A percentile compares a stretch with the other conserved stretches of the same genome.
These are phyloP conservation scores for Nomada ruficornis DNA, from an alignment of 2,888 invertebrate genomes.

Conservation along the genomic window DNA sequence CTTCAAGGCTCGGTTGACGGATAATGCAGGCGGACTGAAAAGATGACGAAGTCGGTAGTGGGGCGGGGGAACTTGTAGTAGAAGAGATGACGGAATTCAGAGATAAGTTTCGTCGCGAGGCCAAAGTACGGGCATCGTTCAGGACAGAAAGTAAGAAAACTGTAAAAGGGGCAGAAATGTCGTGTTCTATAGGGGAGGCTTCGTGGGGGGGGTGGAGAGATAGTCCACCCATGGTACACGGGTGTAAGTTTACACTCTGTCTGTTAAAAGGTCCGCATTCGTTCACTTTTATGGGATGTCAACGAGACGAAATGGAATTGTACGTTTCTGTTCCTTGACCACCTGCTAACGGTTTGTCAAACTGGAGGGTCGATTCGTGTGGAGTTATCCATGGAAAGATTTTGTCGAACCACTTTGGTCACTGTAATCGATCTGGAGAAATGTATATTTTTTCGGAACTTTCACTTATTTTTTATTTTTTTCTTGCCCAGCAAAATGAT, in stretches of 20 bases:
- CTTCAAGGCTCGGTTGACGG: constrained; percentile 31
- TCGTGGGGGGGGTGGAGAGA: constrained; percentile 10
- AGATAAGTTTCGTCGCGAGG: constrained; percentile 60
- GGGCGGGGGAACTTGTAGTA: neutral
- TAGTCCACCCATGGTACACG: constrained; percentile 2
- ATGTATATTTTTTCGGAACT: neutral
- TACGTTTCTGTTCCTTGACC: constrained; percentile 17
- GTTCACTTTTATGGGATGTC: constrained; percentile 52
- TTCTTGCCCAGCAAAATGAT: no score
- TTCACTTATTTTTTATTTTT: neutral
- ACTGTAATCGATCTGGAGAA: constrained; percentile 31
- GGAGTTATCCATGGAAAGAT: constrained; percentile 21
- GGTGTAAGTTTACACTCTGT: constrained; percentile 60
- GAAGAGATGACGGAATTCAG: constrained; percentile 44
- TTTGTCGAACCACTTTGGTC: constrained; percentile 30
- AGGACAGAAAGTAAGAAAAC: constrained; percentile 46
- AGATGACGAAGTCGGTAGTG: neutral
- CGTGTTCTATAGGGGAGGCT: neutral
- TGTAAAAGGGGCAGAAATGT: constrained; percentile 20
- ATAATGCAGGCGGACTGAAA: constrained; percentile 40
- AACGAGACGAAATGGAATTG: constrained; percentile 58
- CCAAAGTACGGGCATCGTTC: constrained; percentile 61
- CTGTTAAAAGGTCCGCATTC: constrained; percentile 62
- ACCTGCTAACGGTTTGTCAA: constrained; percentile 35
- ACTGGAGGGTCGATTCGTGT: constrained; percentile 26